Evolutionary conservation across 2,797 vertebrate genomes (phyloP).

Genomic region (Heterohyrax brucei): DNA sequence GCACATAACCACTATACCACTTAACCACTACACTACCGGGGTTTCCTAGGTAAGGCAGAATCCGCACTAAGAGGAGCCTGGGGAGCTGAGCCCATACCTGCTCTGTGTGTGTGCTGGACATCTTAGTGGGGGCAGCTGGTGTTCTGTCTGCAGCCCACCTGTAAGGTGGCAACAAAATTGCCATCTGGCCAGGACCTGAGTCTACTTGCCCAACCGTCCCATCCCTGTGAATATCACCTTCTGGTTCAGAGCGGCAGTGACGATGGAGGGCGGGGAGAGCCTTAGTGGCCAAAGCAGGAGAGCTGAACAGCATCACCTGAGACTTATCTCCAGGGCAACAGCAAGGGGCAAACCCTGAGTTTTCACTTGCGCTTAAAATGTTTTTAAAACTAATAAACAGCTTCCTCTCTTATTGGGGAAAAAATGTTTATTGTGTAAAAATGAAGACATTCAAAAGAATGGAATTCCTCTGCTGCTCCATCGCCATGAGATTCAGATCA

Average conservation of each 20-base stretch:
- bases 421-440: conserved; percentile 15
- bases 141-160: not conserved
- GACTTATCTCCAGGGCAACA: not conserved
- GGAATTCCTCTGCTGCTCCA: not conserved
- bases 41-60: not conserved
- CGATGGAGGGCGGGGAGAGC: no score
- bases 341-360: not conserved
- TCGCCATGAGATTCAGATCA: not conserved
- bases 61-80: not conserved
- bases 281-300: not conserved
- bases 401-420: not conserved
- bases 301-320: not conserved
- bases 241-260: not conserved
- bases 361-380: not conserved
- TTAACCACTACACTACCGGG: no score
- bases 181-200: not conserved
- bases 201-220: not conserved
- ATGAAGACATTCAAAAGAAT: not conserved
- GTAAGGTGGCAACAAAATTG: not conserved
- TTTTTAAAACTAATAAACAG: not conserved
- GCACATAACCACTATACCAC: no score
- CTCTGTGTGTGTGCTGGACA: fast-evolving
- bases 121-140: not conserved
- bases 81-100: not conserved
- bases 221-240: fast-evolving